Base-by-base conservation (phyloP, 35 echinoderm and acorn worm species). In the Amphiura filiformis region DNA sequence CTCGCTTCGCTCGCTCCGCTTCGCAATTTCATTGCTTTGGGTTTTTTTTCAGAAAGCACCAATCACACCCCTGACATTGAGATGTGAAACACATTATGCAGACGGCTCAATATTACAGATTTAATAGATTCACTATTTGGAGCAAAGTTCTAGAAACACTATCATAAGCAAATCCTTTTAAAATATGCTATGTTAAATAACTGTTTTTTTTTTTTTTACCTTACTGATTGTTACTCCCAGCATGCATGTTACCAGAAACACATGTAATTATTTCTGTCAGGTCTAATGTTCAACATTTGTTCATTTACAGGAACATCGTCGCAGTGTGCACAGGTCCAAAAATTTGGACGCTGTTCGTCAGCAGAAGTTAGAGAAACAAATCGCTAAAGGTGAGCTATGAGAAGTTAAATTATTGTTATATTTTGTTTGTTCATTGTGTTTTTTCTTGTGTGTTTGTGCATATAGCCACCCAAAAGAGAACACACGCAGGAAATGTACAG, bases 341-440 rank as follows among this genome's bases (percentile, higher is more conserved):
- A 94, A 94, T 75, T 37, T 94, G 12, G 56, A 85, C 0, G 31
- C 84, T 5, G 88, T 94, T 23, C 82, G 65, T 65, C 49, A 79
- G 0, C 79, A 91, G 79, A 64, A 81, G 32, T 57, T 70, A 35
- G 76, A 76, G 84, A 76, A 76, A 34, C 56, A 84, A 23, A 28
- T 91, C 1, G 36, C 75, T 13, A 90, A 88, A 91, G 93, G 93
- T 94, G 88, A 56, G 11, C 26, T 0, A 9, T 76, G 0, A 22
- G 17, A 11, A 0, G 0, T 3, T 36, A 39, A 39, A 44, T 33
- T 35, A 75, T 0, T 85, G 14, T 61, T 23, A 85, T 61, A 35
- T 61, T 11, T 11, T 75, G 14, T 14, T 76, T 86, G 26, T 75
- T 79, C 0, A n/a, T 65, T 23, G 37, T n/a, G 22, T 17, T 35